Percentiles rank a stretch among this genome's conserved stretches.
Evolutionary conservation across 2,113 vertebrate genomes (phyloP).

Genomic region (Gobiocypris rarus): DNA sequence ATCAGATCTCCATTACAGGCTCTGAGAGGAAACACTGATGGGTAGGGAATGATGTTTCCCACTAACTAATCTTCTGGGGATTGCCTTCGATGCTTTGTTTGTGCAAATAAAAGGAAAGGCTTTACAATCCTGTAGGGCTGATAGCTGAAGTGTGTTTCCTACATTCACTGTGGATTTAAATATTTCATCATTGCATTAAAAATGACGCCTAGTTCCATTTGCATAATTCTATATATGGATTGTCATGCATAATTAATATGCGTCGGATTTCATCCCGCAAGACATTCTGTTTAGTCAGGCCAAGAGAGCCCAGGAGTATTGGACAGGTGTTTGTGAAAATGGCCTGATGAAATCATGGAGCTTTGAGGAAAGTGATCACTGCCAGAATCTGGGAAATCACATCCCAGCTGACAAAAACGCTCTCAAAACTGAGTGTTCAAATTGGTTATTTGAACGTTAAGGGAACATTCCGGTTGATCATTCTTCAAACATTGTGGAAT

Average conservation of each 20-base stretch:
- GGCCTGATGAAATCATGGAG: not conserved
- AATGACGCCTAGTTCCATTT: not conserved
- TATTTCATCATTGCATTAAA: not conserved
- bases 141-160: not conserved
- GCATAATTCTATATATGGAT: constrained; percentile 41
- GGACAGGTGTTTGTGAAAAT: not conserved
- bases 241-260: constrained; percentile 41
- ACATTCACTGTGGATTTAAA: not conserved
- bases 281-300: constrained; percentile 18
- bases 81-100: not conserved
- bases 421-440: too few relatives aligned
- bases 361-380: not conserved
- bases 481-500: too few relatives aligned
- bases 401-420: too few relatives aligned
- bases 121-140: not conserved
- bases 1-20: not conserved
- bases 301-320: not conserved
- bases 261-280: not conserved
- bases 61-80: not conserved
- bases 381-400: too few relatives aligned
- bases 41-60: not conserved
- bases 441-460: too few relatives aligned
- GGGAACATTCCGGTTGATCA: too few relatives aligned
- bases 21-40: not conserved
- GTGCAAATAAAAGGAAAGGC: not conserved